Evolutionary conservation across 92 coral and sea anemone genomes (phyloP).

Genomic region (Blastomussa wellsi): DNA sequence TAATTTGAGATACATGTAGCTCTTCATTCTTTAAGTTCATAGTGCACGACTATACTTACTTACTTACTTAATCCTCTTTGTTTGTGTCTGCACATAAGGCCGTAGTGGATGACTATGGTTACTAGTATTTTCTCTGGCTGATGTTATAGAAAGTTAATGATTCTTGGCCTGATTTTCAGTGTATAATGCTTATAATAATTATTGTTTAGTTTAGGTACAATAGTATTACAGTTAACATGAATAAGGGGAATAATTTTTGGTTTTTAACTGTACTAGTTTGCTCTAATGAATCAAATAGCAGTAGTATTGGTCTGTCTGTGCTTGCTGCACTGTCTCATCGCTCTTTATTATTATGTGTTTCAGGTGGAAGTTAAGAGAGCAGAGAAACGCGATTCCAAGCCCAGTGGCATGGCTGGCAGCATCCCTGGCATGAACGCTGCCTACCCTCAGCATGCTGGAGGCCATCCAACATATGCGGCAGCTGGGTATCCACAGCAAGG

Average conservation of each 20-base stretch:
- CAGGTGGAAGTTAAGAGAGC: constrained; percentile 89
- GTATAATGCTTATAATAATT: too few relatives aligned
- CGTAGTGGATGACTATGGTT: neutral
- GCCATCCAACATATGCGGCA: constrained; percentile 24
- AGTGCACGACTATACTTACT: too few relatives aligned
- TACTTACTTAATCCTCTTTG: too few relatives aligned
- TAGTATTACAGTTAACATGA: neutral
- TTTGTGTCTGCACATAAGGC: too few relatives aligned
- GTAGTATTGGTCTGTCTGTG: neutral
- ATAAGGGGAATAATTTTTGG: neutral
- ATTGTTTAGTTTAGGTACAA: neutral
- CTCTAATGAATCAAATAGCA: neutral
- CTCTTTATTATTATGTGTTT: neutral
- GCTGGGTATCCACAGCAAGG: constrained; percentile 57
- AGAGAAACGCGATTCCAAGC: constrained; percentile 60
- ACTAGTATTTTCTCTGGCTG: neutral
- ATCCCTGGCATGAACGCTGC: constrained; percentile 31
- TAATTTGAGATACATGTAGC: neutral
- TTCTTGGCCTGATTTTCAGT: too few relatives aligned
- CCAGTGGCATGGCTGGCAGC: constrained; percentile 41
- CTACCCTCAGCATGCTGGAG: constrained; percentile 18
- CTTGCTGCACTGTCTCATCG: neutral
- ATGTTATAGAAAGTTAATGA: neutral
- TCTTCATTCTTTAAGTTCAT: neutral
- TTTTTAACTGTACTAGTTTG: neutral